These are phyloP conservation scores for Leptinotarsa haldemani DNA, from an alignment of 2,888 invertebrate species.

Conservation along the genomic window DNA sequence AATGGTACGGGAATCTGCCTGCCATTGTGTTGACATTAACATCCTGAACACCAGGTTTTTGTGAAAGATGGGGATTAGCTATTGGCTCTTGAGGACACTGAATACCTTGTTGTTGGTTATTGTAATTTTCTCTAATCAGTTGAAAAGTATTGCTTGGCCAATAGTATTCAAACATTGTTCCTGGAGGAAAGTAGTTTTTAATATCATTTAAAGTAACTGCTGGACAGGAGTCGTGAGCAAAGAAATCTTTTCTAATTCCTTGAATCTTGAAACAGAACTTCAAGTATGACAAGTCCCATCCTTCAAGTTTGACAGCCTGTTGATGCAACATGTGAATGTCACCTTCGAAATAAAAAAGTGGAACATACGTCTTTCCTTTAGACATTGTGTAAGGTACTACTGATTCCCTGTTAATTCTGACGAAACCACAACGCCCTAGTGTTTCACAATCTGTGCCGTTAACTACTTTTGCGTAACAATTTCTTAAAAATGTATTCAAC, in stretches of 20 bases:
- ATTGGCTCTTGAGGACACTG: constrained; percentile 85
- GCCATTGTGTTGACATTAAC: constrained; percentile 55
- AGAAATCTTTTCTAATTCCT: constrained; percentile 90
- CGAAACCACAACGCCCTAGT: constrained; percentile 89
- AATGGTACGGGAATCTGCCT: constrained; percentile 56
- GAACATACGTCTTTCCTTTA: constrained; percentile 87
- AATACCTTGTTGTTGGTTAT: constrained; percentile 67
- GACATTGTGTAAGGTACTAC: constrained; percentile 92
- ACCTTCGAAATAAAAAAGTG: constrained; percentile 90
- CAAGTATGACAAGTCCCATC: constrained; percentile 92
- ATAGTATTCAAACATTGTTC: constrained; percentile 91
- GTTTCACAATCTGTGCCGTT: constrained; percentile 74
- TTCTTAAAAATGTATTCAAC: constrained; percentile 90
- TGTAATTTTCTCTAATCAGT: constrained; percentile 70
- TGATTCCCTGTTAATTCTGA: constrained; percentile 91
- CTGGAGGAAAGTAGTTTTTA: constrained; percentile 89
- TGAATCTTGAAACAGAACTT: constrained; percentile 96
- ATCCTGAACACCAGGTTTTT: constrained; percentile 63
- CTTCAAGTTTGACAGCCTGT: constrained; percentile 87
- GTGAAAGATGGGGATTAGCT: constrained; percentile 67
- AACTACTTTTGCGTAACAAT: constrained; percentile 87
- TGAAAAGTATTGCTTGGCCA: constrained; percentile 93
- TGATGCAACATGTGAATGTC: constrained; percentile 92
- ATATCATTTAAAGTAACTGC: constrained; percentile 92
- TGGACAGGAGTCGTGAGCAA: constrained; percentile 90